Percentiles rank a stretch among this genome's conserved stretches.
phyloP scores from a whole-genome alignment of 53 echinoderm and acorn worm species.

The Holothuria scabra region DNA sequence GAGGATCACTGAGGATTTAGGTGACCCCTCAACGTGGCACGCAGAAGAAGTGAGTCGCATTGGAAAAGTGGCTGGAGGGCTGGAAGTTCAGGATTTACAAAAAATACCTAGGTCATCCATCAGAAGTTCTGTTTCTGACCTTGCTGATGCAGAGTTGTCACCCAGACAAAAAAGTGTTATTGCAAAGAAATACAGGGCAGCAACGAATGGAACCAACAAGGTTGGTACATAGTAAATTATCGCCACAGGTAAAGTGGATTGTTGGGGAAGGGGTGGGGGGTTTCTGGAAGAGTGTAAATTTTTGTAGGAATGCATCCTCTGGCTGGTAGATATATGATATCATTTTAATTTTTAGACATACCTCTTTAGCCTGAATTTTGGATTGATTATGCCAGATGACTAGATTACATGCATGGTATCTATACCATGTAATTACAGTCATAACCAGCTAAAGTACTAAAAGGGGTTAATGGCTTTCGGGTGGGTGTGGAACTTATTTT shows the following conservation, averaged over 20 bases:
- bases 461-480: too few relatives aligned
- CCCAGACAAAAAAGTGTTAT: conserved; percentile 61
- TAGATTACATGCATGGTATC: too few relatives aligned
- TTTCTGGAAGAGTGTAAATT: too few relatives aligned
- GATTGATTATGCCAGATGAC: too few relatives aligned
- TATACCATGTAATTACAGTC: too few relatives aligned
- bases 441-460: too few relatives aligned
- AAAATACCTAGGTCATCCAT: conserved; percentile 55
- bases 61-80: conserved; percentile 63
- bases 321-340: too few relatives aligned
- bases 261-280: too few relatives aligned
- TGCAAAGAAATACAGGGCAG: conserved; percentile 55
- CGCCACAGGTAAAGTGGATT: background rate
- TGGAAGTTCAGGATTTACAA: conserved; percentile 65
- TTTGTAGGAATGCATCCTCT: too few relatives aligned
- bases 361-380: too few relatives aligned
- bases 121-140: conserved; percentile 48
- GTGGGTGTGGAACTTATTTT: too few relatives aligned
- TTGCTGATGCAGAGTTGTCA: conserved; percentile 55
- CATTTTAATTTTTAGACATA: too few relatives aligned
- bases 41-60: conserved; percentile 55
- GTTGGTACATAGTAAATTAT: conserved; percentile 3
- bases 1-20: conserved; percentile 44
- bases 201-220: conserved; percentile 25
- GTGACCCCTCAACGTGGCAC: conserved; percentile 57